These are phyloP conservation scores for Ephialtes manifestator DNA, from an alignment of 2,888 invertebrate genomes.

Conservation along the genomic window DNA sequence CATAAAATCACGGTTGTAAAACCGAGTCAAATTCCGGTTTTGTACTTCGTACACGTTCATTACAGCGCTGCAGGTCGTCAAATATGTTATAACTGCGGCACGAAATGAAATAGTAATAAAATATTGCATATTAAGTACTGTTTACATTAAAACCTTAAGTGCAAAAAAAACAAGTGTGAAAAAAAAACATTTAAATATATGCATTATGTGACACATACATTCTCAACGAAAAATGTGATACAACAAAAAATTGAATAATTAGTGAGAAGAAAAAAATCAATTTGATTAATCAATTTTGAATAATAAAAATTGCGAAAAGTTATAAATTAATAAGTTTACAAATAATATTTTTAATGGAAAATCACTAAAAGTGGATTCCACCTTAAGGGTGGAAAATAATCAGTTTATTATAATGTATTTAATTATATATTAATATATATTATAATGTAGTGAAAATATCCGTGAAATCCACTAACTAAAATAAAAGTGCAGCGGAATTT, in stretches of 20 bases:
- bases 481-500: no score
- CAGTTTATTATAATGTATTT: no score
- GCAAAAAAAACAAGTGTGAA: neutral
- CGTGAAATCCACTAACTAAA: no score
- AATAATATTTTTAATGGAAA: no score
- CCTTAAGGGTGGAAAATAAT: no score
- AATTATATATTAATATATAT: no score
- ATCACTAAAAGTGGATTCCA: no score
- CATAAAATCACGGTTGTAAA: slow-evolving; percentile 14
- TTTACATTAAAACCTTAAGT: neutral
- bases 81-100: neutral
- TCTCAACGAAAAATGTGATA: neutral
- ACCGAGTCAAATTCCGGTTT: neutral
- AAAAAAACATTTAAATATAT: neutral
- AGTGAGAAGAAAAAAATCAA: slow-evolving; percentile 54
- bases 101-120: neutral
- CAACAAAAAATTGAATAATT: slow-evolving; percentile 54
- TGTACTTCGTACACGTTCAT: slow-evolving; percentile 9
- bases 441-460: no score
- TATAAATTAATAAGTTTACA: no score
- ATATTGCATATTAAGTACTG: neutral
- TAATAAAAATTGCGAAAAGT: no score
- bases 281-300: neutral
- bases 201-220: no score
- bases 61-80: slow-evolving; percentile 19